Conservation (phyloP, 2,113 vertebrate genomes). For the Hydropotes inermis region DNA sequence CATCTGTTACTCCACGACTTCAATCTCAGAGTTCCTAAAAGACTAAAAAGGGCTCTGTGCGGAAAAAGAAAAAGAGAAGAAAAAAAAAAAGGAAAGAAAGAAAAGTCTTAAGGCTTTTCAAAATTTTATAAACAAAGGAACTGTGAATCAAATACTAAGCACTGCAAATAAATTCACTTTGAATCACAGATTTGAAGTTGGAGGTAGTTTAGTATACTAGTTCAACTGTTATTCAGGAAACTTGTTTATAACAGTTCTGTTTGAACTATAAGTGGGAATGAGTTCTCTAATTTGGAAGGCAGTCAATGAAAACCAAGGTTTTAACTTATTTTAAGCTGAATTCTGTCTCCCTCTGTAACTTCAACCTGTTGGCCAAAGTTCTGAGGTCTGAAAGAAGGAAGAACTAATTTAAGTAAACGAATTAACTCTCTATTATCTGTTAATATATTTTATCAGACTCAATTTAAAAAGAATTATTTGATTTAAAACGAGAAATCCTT, state of each 20-base stretch:
- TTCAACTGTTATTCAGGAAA: neutral
- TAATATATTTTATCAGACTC: neutral
- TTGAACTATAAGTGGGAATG: neutral
- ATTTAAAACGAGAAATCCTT: conserved; percentile 23
- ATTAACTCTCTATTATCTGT: neutral
- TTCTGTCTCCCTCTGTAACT: neutral
- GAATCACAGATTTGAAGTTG: neutral
- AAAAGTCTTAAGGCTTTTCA: neutral
- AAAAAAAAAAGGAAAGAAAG: neutral
- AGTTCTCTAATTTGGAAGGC: neutral
- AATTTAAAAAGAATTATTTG: neutral
- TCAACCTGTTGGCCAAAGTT: neutral
- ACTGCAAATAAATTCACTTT: neutral
- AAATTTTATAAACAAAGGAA: conserved; percentile 18
- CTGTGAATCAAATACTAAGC: neutral
- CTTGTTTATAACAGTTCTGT: neutral
- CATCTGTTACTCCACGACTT: neutral
- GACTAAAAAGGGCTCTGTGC: neutral
- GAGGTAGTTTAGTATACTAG: neutral
- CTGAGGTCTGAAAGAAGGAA: conserved; percentile 17
- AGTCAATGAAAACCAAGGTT: neutral
- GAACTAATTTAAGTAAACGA: neutral
- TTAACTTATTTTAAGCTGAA: conserved; percentile 1
- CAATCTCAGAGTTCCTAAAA: neutral
- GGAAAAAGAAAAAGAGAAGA: neutral